phyloP scores from a whole-genome alignment of 1,140 invertebrate genomes.

The Brachystomella parvula region DNA sequence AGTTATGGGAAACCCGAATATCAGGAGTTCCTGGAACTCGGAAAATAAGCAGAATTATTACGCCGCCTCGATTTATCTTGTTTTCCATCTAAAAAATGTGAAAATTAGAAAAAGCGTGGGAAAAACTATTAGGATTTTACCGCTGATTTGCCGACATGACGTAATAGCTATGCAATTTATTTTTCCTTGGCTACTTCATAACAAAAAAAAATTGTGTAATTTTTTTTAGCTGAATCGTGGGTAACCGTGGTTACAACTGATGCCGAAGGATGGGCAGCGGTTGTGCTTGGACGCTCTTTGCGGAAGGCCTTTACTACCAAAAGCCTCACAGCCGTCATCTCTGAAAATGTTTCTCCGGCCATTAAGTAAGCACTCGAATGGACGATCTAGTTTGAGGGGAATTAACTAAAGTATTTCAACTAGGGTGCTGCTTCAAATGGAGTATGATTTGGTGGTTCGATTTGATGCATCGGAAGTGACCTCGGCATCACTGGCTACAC shows the following conservation, averaged over 20 bases:
- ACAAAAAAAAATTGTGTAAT: too few relatives aligned
- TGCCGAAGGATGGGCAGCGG: constrained; percentile 1
- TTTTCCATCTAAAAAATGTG: too few relatives aligned
- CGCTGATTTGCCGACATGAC: constrained; percentile 1
- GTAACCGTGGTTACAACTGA: not conserved
- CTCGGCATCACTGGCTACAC: not conserved
- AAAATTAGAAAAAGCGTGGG: too few relatives aligned
- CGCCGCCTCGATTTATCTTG: too few relatives aligned
- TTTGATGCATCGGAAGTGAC: constrained; percentile 14
- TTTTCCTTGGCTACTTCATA: too few relatives aligned
- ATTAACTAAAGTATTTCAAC: not conserved
- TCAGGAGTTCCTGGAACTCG: too few relatives aligned
- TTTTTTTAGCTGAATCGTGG: not conserved
- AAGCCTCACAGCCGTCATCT: not conserved
- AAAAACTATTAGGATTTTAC: too few relatives aligned
- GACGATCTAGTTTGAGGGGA: not conserved
- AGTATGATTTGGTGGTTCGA: constrained; percentile 15
- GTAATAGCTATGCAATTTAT: not conserved
- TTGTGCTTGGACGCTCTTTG: not conserved
- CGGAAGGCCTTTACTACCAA: not conserved
- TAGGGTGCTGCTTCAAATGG: constrained; percentile 12
- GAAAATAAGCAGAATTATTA: too few relatives aligned
- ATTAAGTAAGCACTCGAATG: not conserved
- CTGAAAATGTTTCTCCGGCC: constrained; percentile 4
- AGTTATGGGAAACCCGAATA: too few relatives aligned